Evolutionary conservation across 1,140 invertebrate species (phyloP), one percentile per base, ranked within the genome.

Genomic region (Sinonovacula constricta): DNA sequence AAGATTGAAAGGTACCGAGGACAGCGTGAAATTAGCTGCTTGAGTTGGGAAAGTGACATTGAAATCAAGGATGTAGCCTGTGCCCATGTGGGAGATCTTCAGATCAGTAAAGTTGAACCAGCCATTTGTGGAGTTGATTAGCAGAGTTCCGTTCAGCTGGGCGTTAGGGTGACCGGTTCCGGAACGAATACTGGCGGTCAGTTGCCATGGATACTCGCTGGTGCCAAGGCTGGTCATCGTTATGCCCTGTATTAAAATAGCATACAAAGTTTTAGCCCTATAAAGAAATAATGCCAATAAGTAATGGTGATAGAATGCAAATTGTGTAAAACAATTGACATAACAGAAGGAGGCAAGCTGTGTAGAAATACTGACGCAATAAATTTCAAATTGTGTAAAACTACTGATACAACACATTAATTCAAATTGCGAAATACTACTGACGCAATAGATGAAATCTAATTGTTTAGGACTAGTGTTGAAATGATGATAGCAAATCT

Each of bases 31-130:
- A 68, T 85, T 83, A n/a, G 69, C 69, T 3, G 82, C 87, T 28
- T 74, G 79, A 0, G 69, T 26, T 12, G 87, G 87, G 3, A 49
- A 78, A 1, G 72, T 81, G 15, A 87, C 79, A 18, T 69, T 81
- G 72, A 88, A 88, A 12, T 82, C 72, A 0, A 88, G 59, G 3
- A 81, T 71, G 80, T 86, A 88, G 22, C 76, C 82, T 22, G 51
- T 59, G 4, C 75, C 75, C 66, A 62, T 78, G 26, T 78, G 75
- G 3, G 75, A 78, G 1, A 78, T 78, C 3, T 28, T 39, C 22
- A 78, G 75, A 34, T 78, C 75, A 18, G 66, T 78, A 24, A 69
- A 78, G 54, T 34, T 78, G 56, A 70, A 69, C 66, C 57, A 63
- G 10, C 75, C 75, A 54, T 70, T 34, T 0, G 57, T 34, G 22